Percentiles rank a stretch among this genome's conserved stretches.
Evolutionary conservation across 1,140 invertebrate species (phyloP).

Genomic region (Drosophila sproati): DNA sequence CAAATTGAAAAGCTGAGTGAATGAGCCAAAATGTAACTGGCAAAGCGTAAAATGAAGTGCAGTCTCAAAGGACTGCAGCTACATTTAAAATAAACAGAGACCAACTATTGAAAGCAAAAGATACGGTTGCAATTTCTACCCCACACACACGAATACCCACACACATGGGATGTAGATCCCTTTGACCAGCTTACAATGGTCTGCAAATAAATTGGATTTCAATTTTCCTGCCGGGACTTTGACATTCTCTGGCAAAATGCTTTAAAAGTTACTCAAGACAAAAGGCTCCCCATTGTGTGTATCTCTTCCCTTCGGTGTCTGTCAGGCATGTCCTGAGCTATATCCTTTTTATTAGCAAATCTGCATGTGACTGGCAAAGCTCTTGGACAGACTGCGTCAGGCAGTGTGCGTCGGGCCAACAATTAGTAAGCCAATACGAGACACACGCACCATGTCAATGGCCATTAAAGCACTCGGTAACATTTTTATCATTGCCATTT

Average conservation of each 20-base stretch:
- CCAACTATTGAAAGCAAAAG: slow-evolving; percentile 27
- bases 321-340: neutral
- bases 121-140: slow-evolving; percentile 24
- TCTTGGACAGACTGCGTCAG: neutral
- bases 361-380: neutral
- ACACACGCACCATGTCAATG: slow-evolving; percentile 41
- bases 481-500: slow-evolving; percentile 67
- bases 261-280: slow-evolving; percentile 48
- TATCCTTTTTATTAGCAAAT: slow-evolving; percentile 23
- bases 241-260: slow-evolving; percentile 51
- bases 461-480: slow-evolving; percentile 34
- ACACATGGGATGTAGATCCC: slow-evolving; percentile 52
- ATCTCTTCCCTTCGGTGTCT: neutral
- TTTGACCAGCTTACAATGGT: slow-evolving; percentile 56
- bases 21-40: slow-evolving; percentile 53
- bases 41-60: slow-evolving; percentile 68
- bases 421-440: slow-evolving; percentile 75
- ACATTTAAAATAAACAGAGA: slow-evolving; percentile 53
- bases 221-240: slow-evolving; percentile 37
- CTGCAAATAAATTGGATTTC: slow-evolving; percentile 76
- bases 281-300: slow-evolving; percentile 20
- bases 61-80: slow-evolving; percentile 41
- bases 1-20: slow-evolving; percentile 24
- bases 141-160: neutral
- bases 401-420: slow-evolving; percentile 26